phyloP scores from a whole-genome alignment of 2,113 vertebrate species.

The Nestor notabilis region DNA sequence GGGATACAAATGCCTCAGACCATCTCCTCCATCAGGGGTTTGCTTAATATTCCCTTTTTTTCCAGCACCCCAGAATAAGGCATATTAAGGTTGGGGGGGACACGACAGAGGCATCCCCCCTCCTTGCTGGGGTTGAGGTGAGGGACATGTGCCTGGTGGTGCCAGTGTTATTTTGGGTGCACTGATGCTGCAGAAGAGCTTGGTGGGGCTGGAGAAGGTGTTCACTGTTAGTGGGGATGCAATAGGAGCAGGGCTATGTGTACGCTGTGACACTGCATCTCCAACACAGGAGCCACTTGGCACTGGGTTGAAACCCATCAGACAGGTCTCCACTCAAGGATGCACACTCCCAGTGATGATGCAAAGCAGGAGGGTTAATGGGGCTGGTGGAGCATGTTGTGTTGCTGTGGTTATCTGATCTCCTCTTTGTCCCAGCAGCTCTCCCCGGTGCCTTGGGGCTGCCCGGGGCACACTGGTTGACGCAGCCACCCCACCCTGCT shows the following conservation, averaged over 20 bases:
- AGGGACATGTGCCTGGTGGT: accelerated
- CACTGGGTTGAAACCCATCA: not conserved
- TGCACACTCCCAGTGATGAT: accelerated
- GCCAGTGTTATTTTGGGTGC: not conserved
- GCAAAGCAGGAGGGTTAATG: not conserved
- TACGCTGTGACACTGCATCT: accelerated
- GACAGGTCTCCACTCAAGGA: not conserved
- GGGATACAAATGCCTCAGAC: not conserved
- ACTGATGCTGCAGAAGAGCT: not conserved
- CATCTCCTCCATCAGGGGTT: accelerated
- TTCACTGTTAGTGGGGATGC: not conserved
- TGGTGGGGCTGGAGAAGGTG: not conserved
- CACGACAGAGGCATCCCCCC: not conserved
- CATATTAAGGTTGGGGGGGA: accelerated
- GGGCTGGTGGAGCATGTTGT: not conserved
- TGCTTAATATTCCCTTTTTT: not conserved
- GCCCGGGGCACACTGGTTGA: not conserved
- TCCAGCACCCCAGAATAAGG: not conserved
- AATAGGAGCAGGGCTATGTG: accelerated
- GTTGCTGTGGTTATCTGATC: not conserved
- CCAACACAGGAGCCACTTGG: accelerated
- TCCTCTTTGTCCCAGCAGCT: not conserved
- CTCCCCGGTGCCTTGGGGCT: not conserved
- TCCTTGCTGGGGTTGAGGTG: accelerated
- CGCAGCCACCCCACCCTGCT: not conserved